Evolutionary conservation across 2,888 invertebrate genomes (phyloP).

Genomic region (Drosophila atripex): DNA sequence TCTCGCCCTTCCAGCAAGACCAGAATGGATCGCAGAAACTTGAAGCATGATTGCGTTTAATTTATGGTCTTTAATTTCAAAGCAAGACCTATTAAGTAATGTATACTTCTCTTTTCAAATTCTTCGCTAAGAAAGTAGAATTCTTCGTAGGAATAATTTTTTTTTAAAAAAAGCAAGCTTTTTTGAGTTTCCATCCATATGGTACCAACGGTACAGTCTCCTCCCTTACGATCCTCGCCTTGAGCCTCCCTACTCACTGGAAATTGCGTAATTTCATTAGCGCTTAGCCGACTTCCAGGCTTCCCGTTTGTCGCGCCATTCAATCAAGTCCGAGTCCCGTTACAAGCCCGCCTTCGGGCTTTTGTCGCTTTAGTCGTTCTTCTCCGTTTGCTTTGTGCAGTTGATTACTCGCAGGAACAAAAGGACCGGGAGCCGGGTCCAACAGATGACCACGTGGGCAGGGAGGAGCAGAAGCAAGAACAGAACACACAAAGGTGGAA

Average conservation of each 20-base stretch:
- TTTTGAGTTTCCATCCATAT: not conserved
- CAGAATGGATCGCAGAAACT: not conserved
- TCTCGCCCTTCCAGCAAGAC: not conserved
- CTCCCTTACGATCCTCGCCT: not conserved
- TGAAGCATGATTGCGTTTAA: not conserved
- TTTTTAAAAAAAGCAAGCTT: too few species aligned
- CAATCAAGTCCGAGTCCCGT: not conserved
- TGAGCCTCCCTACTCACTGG: conserved; percentile 41
- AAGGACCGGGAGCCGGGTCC: conserved; percentile 16
- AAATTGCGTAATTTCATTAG: conserved; percentile 78
- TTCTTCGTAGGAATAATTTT: too few species aligned
- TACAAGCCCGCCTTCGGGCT: conserved; percentile 5
- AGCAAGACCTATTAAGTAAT: not conserved
- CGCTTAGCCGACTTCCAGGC: conserved; percentile 29
- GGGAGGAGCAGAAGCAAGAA: conserved; percentile 2
- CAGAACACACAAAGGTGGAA: not conserved
- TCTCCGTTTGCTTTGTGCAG: conserved; percentile 54
- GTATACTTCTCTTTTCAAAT: too few species aligned
- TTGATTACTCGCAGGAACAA: conserved; percentile 10
- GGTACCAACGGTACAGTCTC: not conserved
- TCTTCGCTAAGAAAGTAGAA: too few species aligned
- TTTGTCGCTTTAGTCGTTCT: conserved; percentile 36
- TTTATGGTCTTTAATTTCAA: not conserved
- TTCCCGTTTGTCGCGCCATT: not conserved
- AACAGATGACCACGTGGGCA: conserved; percentile 33